Evolutionary conservation across 92 coral and sea anemone genomes (phyloP), one percentile per base, ranked within the genome.

Genomic region (Isaurus tuberculatus): DNA sequence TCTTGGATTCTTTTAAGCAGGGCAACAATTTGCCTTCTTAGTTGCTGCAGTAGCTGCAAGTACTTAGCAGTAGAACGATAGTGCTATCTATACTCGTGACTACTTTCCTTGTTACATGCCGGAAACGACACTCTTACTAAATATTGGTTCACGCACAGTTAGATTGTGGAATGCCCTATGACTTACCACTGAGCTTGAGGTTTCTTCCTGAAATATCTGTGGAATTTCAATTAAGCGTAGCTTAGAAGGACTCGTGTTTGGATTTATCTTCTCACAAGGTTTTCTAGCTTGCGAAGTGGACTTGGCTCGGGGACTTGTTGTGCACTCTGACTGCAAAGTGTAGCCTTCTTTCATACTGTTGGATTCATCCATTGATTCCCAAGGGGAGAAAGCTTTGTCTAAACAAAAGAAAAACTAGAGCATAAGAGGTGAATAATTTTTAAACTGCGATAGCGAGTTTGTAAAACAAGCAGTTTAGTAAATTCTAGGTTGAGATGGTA

Each of bases 171-270:
- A 10, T 36, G 20, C 42, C 17, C 20, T n/a, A 23, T 29, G n/a
- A 17, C 70, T 77, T 77, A 77, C 82, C 33, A 25, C 19, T 55
- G 49, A 22, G 9, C 11, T 77, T 5, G 53, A 55, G 36, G 36
- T 33, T 77, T 77, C 82, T 29, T 77, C 70, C 15, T 77, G 68
- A 25, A 57, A 77, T 15, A 77, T 77, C 37, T 77, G 32, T 4
- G 82, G 70, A 77, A 77, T 40, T 40, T 77, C 82, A 25, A 77
- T 77, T 34, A 77, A 26, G 20, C 82, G 70, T 16, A 77, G 16
- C 22, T 33, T 77, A 0, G 70, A 31, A 32, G 69, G 49, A 8
- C 40, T 19, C 0, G 82, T 23, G 46, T 14, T 9, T 20, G 32
- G 5, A 9, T 20, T 34, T 20, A 26, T 57, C 82, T 31, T 57